Evolutionary conservation across 2,888 invertebrate species (phyloP), one percentile per base, ranked within the genome.

Genomic region (Himalopsyche japonica): DNA sequence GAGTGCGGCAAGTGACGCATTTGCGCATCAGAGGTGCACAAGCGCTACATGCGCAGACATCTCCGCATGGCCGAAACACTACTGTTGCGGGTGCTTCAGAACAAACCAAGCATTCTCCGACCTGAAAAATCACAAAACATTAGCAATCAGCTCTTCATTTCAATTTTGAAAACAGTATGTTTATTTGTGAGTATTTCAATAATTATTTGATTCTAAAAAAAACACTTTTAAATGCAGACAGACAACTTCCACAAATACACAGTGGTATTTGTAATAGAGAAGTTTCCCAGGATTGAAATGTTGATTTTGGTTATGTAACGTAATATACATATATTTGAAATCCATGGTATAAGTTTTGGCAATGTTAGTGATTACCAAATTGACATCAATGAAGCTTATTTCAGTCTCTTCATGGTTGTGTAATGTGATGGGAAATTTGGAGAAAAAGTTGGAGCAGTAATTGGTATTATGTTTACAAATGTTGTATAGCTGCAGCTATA

Each of bases 21-120:
- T 98, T 98, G 93, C 98, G 98, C 98, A 99, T 98, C 88, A 98
- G 94, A 87, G 96, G 95, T 86, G 98, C 97, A 92, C 98, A 99
- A 88, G 95, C 89, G 77, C 90, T 91, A 92, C 98, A 98, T 27
- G 97, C 97, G 92, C 96, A 96, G 95, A 98, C 97, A 92, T 99
- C 98, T 81, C 97, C 96, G 92, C 99, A 99, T 34, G 98, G 98
- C 88, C 97, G 96, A 93, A 98, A 98, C 89, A 98, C 94, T 82
- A 98, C 96, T 27, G 97, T 95, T 32, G 98, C 97, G 89, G 97
- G 96, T 90, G 97, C 97, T 92, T 98, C 98, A 24, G 98, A 98
- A 91, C 99, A 99, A 57, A 99, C 98, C 87, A 98, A 94, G 91
- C 99, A 99, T 92, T 98, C 98, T 90, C 98, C 98, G 90, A 98